A percentile compares a stretch with the other conserved stretches of the same genome.
Conservation (phyloP, 1,140 invertebrate genomes). For the Diorhabda elongata region DNA sequence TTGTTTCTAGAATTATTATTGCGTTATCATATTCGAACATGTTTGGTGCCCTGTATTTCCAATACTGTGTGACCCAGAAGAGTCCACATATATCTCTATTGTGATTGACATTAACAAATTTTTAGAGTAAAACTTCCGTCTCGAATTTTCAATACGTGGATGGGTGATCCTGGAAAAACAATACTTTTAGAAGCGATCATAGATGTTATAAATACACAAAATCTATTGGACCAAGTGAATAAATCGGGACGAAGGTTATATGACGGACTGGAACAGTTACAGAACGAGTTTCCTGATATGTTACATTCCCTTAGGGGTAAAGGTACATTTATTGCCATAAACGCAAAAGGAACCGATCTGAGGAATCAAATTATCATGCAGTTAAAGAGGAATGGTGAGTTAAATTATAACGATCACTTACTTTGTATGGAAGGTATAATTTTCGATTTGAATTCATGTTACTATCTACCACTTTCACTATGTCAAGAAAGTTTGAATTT, state of each 20-base stretch:
- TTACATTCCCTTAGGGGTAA: constrained; percentile 80
- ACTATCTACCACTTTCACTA: no score
- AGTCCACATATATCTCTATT: no score
- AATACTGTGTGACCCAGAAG: no score
- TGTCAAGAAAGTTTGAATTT: no score
- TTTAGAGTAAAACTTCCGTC: constrained; percentile 73
- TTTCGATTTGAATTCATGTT: no score
- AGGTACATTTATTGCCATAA: constrained; percentile 89
- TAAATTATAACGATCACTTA: not conserved
- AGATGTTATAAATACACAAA: constrained; percentile 78
- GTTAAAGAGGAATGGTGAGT: constrained; percentile 70
- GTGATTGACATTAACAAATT: not conserved
- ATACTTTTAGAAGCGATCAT: constrained; percentile 84
- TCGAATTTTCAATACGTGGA: constrained; percentile 98
- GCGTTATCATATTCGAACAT: no score
- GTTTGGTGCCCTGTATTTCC: no score
- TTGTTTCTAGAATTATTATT: no score
- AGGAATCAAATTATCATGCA: constrained; percentile 78
- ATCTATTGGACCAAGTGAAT: constrained; percentile 72
- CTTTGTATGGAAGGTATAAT: no score
- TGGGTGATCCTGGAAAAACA: constrained; percentile 96
- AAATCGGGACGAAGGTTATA: constrained; percentile 73
- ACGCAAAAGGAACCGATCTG: constrained; percentile 60
- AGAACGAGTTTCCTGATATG: constrained; percentile 70
- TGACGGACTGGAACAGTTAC: constrained; percentile 63